Evolutionary conservation across 2,113 vertebrate genomes (phyloP).

Genomic region (Percina caprodes): DNA sequence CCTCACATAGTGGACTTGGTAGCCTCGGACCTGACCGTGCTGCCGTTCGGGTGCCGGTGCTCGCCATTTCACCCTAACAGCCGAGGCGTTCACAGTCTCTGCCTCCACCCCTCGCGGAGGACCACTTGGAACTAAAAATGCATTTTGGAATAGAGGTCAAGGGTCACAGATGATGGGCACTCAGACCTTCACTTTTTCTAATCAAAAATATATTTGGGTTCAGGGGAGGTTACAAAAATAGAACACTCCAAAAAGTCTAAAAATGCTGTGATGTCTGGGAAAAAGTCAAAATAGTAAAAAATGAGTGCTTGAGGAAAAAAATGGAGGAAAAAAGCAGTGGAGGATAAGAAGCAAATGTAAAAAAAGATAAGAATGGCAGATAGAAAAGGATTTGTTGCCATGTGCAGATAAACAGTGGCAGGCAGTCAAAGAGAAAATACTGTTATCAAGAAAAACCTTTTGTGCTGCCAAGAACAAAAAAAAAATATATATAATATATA

Average conservation of each 20-base stretch:
- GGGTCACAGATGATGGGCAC: conserved; percentile 65
- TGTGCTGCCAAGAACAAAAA: conserved; percentile 65
- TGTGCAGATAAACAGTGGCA: conserved; percentile 76
- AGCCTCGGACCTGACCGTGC: conserved; percentile 95
- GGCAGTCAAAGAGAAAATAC: conserved; percentile 75
- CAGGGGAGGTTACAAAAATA: conserved; percentile 59
- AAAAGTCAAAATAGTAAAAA: conserved; percentile 84
- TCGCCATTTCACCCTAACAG: conserved; percentile 95
- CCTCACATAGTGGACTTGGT: conserved; percentile 96
- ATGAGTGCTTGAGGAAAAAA: conserved; percentile 87
- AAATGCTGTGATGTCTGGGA: conserved; percentile 63
- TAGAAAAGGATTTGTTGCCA: conserved; percentile 76
- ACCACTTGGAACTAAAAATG: conserved; percentile 98
- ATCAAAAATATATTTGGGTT: conserved; percentile 51
- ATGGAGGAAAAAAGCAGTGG: conserved; percentile 90
- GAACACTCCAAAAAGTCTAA: conserved; percentile 67
- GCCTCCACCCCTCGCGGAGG: conserved; percentile 95
- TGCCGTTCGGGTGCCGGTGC: conserved; percentile 92
- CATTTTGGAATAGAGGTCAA: conserved; percentile 91
- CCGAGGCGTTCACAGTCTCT: conserved; percentile 95
- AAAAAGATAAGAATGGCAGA: conserved; percentile 78
- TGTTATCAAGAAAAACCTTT: conserved; percentile 73
- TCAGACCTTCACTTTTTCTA: conserved; percentile 49
- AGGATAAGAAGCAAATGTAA: conserved; percentile 90
- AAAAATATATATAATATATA: conserved; percentile 6